Evolutionary conservation across 2,797 vertebrate genomes (phyloP), one percentile per base, ranked within the genome.

Genomic region (Epinephelus coioides): DNA sequence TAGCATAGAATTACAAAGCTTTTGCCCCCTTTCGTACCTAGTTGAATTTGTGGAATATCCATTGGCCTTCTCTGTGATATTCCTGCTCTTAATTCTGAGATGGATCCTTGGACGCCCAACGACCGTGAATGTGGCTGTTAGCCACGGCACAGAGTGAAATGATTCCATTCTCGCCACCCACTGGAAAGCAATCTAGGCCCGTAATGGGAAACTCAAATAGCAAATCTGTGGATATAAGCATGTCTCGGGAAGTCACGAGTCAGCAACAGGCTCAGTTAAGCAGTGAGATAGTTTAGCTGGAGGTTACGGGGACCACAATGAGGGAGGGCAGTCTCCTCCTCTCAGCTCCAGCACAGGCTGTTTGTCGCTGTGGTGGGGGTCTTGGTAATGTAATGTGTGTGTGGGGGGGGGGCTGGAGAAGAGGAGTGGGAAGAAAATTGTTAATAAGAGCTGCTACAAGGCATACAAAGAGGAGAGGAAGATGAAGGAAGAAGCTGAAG

Each of bases 181-280:
- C 87, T 85, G 89, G 85, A 92, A 93, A 92, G 89, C 92, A 94
- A 94, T 94, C 91, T 91, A 23, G 79, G 64, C 25, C 74, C 65
- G 69, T 93, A 92, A 94, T 92, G 90, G 88, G 84, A 93, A 93
- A 91, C 69, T 90, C 85, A 91, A 91, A 93, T 87, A 88, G 85
- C 83, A 91, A 90, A 91, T 92, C 86, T 89, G 76, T 84, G 82
- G 79, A 70, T 83, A 88, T 91, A 85, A 92, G 91, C 89, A 86
- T 89, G 87, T 90, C 86, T 78, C 7, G 6, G 70, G 81, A 90
- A 93, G 87, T 86, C 83, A 83, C 72, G 68, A 90, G 84, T 90
- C 92, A 91, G 91, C 91, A 92, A 83, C 84, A 79, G 76, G 73
- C 89, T 87, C 83, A 69, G 87, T 84, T 87, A 85, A 83, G 84